Evolutionary conservation across 2,113 vertebrate species (phyloP).

Genomic region (Ctenomys sociabilis): DNA sequence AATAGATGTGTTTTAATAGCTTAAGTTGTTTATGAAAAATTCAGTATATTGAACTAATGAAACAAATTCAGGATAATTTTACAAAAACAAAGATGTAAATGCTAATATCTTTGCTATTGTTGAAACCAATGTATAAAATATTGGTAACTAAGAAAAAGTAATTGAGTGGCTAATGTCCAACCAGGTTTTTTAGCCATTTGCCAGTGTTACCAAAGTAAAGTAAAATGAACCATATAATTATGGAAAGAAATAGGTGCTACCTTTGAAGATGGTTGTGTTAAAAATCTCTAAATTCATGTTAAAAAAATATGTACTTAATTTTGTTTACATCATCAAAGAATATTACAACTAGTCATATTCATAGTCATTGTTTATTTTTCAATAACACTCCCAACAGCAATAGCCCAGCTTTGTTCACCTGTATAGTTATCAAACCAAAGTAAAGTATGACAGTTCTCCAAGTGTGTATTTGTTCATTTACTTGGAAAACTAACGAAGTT

Average conservation of each 20-base stretch:
- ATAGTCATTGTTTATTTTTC: too few relatives aligned
- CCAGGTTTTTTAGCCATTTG: slow-evolving; percentile 53
- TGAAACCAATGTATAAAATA: slow-evolving; percentile 55
- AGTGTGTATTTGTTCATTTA: neutral
- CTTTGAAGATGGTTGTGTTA: slow-evolving; percentile 39
- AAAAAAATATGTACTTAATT: slow-evolving; percentile 49
- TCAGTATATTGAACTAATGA: slow-evolving; percentile 45
- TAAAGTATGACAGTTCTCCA: neutral
- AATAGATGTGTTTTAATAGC: neutral
- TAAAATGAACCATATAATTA: slow-evolving; percentile 52
- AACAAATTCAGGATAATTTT: slow-evolving; percentile 50
- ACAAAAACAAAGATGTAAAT: slow-evolving; percentile 49
- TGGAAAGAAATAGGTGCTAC: slow-evolving; percentile 52
- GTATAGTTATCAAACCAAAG: slow-evolving; percentile 8
- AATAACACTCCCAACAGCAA: neutral
- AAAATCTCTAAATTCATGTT: slow-evolving; percentile 15
- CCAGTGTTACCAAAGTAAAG: slow-evolving; percentile 52
- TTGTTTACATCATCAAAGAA: slow-evolving; percentile 45
- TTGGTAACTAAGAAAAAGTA: slow-evolving; percentile 37
- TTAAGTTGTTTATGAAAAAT: slow-evolving; percentile 57
- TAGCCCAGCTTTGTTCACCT: slow-evolving; percentile 45
- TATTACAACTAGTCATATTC: neutral
- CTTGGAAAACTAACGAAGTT: neutral
- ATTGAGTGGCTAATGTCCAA: slow-evolving; percentile 50
- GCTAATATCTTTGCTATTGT: slow-evolving; percentile 56